phyloP scores from a whole-genome alignment of 2,113 vertebrate genomes.

The Albula glossodonta region DNA sequence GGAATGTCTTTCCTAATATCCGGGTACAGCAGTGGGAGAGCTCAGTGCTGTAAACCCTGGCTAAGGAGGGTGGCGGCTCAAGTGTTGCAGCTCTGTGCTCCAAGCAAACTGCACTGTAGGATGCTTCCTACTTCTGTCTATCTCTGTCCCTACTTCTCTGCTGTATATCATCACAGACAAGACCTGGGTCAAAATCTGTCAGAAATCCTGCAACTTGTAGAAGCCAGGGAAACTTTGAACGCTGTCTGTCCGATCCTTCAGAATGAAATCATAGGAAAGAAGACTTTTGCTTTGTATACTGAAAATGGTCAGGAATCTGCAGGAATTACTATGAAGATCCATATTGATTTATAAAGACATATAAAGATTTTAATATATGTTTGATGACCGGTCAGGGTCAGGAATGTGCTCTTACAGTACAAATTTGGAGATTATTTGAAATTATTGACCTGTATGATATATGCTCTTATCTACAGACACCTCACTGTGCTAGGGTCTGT shows the following conservation, averaged over 20 bases:
- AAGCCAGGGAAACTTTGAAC: background rate
- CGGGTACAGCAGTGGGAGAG: constrained; percentile 22
- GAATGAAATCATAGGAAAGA: background rate
- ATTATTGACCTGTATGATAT: background rate
- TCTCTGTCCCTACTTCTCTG: background rate
- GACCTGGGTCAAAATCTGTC: background rate
- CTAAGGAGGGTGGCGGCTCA: background rate
- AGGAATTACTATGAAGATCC: no score
- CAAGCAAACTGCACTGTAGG: background rate
- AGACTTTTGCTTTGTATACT: background rate
- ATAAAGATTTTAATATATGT: no score
- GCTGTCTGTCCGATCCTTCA: no score
- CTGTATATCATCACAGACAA: no score
- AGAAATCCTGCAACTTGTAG: background rate
- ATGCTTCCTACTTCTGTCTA: background rate
- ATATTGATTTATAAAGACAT: no score
- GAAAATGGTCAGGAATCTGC: background rate
- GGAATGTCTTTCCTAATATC: constrained; percentile 16
- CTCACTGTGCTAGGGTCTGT: background rate
- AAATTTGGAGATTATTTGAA: no score
- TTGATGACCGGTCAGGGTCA: background rate
- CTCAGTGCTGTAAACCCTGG: background rate
- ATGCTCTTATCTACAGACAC: background rate
- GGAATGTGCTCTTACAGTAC: background rate
- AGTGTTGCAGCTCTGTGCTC: background rate